These are phyloP conservation scores for Microchirus variegatus DNA, from an alignment of 2,797 vertebrate species.

Conservation along the genomic window DNA sequence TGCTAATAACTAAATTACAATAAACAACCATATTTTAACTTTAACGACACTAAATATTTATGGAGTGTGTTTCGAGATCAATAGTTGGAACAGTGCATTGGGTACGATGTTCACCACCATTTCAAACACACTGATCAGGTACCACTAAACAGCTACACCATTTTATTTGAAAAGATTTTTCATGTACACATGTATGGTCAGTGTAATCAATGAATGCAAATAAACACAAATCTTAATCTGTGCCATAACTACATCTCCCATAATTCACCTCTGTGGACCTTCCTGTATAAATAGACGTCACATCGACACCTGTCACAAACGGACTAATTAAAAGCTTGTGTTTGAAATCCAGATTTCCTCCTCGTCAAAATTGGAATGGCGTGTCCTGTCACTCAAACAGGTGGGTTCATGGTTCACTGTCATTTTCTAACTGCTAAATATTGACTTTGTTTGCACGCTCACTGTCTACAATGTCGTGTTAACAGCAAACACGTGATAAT, in stretches of 20 bases:
- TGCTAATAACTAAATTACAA: too few species aligned
- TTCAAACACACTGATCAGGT: too few species aligned
- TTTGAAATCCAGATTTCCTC: background rate
- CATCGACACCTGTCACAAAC: background rate
- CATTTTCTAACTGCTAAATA: background rate
- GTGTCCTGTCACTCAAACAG: slow-evolving; percentile 59
- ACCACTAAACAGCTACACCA: slow-evolving; percentile 31
- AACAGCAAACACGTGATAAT: too few species aligned
- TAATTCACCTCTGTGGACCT: slow-evolving; percentile 16
- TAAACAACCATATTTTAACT: too few species aligned
- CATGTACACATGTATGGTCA: too few species aligned
- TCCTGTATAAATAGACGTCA: slow-evolving; percentile 3
- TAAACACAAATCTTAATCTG: too few species aligned
- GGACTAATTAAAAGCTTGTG: background rate
- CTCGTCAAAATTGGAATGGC: slow-evolving; percentile 58
- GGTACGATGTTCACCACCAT: too few species aligned
- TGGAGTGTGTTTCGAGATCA: too few species aligned
- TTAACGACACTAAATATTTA: too few species aligned
- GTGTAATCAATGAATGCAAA: too few species aligned
- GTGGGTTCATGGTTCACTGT: slow-evolving; percentile 38
- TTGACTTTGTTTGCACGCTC: background rate
- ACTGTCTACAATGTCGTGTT: too few species aligned
- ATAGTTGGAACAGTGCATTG: too few species aligned
- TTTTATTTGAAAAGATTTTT: background rate
- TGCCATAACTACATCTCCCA: slow-evolving; percentile 72